Percentiles rank a stretch among this genome's conserved stretches.
phyloP scores from a whole-genome alignment of 2,797 vertebrate genomes.

The Ibycter americanus region DNA sequence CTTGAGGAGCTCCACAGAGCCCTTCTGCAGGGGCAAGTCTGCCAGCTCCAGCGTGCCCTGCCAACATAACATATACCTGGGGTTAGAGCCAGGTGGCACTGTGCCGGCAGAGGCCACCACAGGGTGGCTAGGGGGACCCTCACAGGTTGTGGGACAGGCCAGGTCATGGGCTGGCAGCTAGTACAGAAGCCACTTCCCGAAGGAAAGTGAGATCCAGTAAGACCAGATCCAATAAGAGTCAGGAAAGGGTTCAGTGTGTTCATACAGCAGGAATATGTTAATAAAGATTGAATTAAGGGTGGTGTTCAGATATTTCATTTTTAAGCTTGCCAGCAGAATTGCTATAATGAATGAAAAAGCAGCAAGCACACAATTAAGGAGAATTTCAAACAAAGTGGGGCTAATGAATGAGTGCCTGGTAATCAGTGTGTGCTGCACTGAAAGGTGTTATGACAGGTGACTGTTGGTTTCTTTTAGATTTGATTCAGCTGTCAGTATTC shows the following conservation, averaged over 20 bases:
- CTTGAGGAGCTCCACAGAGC: slow-evolving; percentile 63
- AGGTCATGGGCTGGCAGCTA: background rate
- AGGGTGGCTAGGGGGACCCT: accelerated
- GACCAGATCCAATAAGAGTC: background rate
- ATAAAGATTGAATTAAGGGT: background rate
- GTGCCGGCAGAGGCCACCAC: background rate
- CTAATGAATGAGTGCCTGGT: slow-evolving; percentile 23
- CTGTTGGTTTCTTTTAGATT: slow-evolving; percentile 11
- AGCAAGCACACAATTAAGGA: slow-evolving; percentile 1
- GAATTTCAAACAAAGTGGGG: slow-evolving; percentile 26
- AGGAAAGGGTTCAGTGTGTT: background rate
- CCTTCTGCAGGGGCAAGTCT: slow-evolving; percentile 61
- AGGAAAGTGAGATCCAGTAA: background rate
- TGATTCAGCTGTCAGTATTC: background rate
- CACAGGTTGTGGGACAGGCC: background rate
- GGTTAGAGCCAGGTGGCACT: background rate
- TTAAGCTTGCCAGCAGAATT: slow-evolving; percentile 1
- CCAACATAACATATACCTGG: slow-evolving; percentile 12
- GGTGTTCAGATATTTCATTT: background rate
- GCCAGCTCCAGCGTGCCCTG: slow-evolving; percentile 62
- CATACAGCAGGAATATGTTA: background rate
- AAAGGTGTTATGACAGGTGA: slow-evolving; percentile 36
- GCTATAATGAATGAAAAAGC: background rate
- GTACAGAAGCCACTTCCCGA: background rate
- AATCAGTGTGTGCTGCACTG: background rate